A percentile compares a stretch with the other conserved stretches of the same genome.
Evolutionary conservation across 2,888 invertebrate genomes (phyloP).

Genomic region (Gryllus longicercus): DNA sequence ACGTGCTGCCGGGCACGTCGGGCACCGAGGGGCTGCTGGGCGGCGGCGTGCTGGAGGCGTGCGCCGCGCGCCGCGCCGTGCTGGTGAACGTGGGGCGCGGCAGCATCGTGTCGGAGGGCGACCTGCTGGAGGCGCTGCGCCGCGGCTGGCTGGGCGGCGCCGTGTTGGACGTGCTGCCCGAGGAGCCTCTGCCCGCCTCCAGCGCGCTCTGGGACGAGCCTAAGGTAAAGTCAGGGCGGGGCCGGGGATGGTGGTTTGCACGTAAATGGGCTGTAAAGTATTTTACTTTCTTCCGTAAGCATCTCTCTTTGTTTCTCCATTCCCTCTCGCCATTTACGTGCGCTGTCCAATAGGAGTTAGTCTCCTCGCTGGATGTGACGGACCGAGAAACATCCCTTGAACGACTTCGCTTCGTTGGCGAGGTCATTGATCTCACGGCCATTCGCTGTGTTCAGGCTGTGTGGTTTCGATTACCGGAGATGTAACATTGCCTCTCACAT

Average conservation of each 20-base stretch:
- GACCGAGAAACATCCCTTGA: no score
- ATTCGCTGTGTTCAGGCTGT: no score
- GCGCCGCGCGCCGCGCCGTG: slow-evolving; percentile 48
- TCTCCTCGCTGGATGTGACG: no score
- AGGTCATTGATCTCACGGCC: no score
- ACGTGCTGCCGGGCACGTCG: slow-evolving; percentile 53
- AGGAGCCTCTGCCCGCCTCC: slow-evolving; percentile 52
- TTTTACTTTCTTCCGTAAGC: no score
- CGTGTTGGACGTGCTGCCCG: slow-evolving; percentile 55
- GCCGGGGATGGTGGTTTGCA: slow-evolving; percentile 26
- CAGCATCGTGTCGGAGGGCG: slow-evolving; percentile 52
- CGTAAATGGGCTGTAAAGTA: slow-evolving; percentile 21
- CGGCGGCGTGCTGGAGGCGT: slow-evolving; percentile 49
- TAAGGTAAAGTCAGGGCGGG: slow-evolving; percentile 44
- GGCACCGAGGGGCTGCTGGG: slow-evolving; percentile 52
- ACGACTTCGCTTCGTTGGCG: no score
- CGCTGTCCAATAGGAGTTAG: no score
- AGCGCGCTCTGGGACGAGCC: slow-evolving; percentile 53
- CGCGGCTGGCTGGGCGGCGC: slow-evolving; percentile 55
- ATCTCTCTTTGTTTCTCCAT: no score
- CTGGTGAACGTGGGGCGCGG: slow-evolving; percentile 61
- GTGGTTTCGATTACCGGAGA: no score
- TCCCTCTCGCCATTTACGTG: no score
- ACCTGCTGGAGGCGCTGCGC: slow-evolving; percentile 52
- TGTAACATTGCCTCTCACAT: no score